Conservation (phyloP, 2,797 vertebrate genomes). For the Pyrocephalus nanus region DNA sequence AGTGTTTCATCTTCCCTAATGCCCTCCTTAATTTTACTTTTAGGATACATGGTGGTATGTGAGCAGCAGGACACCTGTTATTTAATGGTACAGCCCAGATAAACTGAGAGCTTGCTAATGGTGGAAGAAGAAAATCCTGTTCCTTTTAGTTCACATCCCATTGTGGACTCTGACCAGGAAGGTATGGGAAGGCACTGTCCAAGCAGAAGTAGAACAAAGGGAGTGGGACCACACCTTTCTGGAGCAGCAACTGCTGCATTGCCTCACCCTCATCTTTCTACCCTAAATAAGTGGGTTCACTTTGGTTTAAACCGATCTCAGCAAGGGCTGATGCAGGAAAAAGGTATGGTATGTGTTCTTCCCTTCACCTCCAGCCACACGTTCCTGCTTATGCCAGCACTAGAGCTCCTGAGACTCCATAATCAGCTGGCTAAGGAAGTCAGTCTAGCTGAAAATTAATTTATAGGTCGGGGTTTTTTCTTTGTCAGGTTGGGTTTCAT, state of each 20-base stretch:
- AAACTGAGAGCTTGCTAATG: background rate
- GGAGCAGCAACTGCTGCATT: background rate
- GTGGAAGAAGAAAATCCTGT: background rate
- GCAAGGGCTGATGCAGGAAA: background rate
- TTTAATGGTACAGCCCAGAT: background rate
- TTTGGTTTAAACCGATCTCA: background rate
- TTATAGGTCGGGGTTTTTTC: background rate
- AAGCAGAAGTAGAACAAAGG: accelerated
- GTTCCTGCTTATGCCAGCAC: background rate
- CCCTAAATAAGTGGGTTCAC: background rate
- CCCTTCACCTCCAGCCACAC: background rate
- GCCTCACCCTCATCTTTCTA: background rate
- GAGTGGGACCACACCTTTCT: background rate
- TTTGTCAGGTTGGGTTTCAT: background rate
- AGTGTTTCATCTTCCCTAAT: background rate
- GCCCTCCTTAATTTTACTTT: background rate
- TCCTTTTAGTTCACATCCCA: background rate
- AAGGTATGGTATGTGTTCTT: background rate
- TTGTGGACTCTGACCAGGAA: background rate
- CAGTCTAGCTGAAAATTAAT: conserved; percentile 33
- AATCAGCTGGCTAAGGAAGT: conserved; percentile 10
- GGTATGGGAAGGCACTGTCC: background rate
- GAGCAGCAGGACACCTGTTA: background rate
- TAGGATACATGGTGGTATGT: accelerated
- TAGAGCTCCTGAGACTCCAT: background rate